phyloP scores from a whole-genome alignment of 2,888 invertebrate species.

The Heteropelma amictum region DNA sequence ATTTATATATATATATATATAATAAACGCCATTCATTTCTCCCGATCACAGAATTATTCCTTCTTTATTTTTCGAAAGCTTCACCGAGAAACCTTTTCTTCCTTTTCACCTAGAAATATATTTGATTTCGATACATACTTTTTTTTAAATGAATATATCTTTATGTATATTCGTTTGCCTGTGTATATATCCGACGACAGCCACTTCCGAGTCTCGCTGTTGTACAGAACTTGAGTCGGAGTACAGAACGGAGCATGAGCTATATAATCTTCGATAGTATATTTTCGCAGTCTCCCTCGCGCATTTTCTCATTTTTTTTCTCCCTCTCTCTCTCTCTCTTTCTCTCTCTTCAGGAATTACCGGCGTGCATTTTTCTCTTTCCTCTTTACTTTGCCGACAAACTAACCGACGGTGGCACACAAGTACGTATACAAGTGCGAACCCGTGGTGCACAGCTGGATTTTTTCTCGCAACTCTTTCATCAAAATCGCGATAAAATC shows the following conservation, averaged over 20 bases:
- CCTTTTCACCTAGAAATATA: conserved; percentile 37
- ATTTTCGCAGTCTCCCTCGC: not conserved
- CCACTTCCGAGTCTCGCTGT: conserved; percentile 1
- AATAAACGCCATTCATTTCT: conserved; percentile 26
- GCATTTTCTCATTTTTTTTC: no score
- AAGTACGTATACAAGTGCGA: no score
- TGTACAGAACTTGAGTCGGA: conserved; percentile 21
- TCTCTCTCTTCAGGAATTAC: no score
- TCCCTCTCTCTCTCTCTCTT: not conserved
- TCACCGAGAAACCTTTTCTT: conserved; percentile 4
- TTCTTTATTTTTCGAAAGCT: conserved; percentile 26
- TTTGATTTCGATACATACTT: conserved; percentile 22
- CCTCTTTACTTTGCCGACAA: no score
- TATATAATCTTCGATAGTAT: conserved; percentile 30
- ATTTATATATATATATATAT: not conserved
- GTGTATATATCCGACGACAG: conserved; percentile 3
- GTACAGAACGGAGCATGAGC: conserved; percentile 13
- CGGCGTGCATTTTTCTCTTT: no score
- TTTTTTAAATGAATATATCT: not conserved
- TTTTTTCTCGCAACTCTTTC: no score
- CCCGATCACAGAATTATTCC: conserved; percentile 51
- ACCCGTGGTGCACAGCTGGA: no score
- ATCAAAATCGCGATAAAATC: no score
- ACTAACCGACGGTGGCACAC: no score
- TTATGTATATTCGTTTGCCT: not conserved